Evolutionary conservation across 2,113 vertebrate genomes (phyloP).

Genomic region (Tupaia tana): DNA sequence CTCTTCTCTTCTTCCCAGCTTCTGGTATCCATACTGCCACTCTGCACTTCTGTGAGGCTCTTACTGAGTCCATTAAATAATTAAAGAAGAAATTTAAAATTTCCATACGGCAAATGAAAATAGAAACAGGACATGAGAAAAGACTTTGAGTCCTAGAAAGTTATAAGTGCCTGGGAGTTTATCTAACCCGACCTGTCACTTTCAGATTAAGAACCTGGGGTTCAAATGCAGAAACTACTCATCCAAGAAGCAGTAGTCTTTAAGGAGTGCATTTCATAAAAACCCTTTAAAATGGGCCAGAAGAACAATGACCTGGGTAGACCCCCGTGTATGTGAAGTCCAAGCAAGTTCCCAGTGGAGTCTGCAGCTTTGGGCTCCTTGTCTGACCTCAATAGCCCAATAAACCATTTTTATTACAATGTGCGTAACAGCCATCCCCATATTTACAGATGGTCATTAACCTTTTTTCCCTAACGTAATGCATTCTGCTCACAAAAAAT

Average conservation of each 20-base stretch:
- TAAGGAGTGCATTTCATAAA: conserved; percentile 65
- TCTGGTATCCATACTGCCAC: no score
- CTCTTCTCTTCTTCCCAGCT: no score
- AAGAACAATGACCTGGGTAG: not conserved
- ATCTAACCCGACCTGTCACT: not conserved
- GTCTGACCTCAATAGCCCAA: conserved; percentile 76
- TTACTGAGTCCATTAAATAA: no score
- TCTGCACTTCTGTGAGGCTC: no score
- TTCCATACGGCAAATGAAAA: no score
- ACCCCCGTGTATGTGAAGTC: not conserved
- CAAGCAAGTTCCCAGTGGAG: conserved; percentile 48
- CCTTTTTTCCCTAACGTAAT: conserved; percentile 80
- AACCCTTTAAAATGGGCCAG: not conserved
- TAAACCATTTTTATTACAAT: conserved; percentile 88
- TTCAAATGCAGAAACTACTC: not conserved
- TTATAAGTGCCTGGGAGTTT: accelerated
- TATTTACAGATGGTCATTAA: conserved; percentile 85
- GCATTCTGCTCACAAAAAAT: conserved; percentile 71
- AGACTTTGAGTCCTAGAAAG: not conserved
- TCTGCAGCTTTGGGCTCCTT: conserved; percentile 74
- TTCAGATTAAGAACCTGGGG: not conserved
- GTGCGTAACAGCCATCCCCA: conserved; percentile 77
- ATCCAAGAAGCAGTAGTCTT: not conserved
- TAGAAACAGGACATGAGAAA: not conserved
- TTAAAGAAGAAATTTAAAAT: no score